Conservation (phyloP, 37 sponge, comb jelly and placozoan genomes). For the Chondrosia reniformis region DNA sequence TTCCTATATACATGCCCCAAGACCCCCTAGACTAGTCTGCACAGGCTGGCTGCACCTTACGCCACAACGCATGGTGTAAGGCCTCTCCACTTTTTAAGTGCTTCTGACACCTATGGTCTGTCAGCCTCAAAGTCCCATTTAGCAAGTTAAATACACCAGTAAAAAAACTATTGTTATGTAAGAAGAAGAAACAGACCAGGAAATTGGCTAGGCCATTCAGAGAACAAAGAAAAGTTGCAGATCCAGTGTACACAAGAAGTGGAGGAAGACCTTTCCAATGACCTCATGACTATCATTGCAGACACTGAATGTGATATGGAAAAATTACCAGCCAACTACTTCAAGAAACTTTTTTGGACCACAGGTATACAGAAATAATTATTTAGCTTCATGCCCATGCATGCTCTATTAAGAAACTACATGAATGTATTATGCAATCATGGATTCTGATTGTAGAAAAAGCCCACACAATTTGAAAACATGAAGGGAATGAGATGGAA, state of each 20-base stretch:
- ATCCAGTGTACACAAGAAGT: background rate
- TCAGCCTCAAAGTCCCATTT: background rate
- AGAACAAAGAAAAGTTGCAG: background rate
- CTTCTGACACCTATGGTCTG: too few species aligned
- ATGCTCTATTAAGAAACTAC: too few species aligned
- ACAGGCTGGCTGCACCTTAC: too few species aligned
- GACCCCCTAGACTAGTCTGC: too few species aligned
- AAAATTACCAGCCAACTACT: background rate
- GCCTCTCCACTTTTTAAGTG: too few species aligned
- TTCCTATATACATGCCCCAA: too few species aligned
- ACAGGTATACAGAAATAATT: background rate
- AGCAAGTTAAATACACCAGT: background rate
- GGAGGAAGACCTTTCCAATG: background rate
- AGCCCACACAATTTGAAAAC: background rate
- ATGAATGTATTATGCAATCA: too few species aligned
- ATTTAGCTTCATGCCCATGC: too few species aligned
- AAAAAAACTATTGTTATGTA: too few species aligned
- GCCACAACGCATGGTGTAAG: too few species aligned
- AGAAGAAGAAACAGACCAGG: background rate
- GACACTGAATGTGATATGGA: background rate
- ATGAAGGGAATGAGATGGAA: background rate
- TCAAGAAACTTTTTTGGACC: background rate
- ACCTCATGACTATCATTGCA: background rate
- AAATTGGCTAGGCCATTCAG: background rate
- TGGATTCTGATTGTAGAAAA: too few species aligned